phyloP scores from a whole-genome alignment of 2,113 vertebrate species.

The Myxocyprinus asiaticus region DNA sequence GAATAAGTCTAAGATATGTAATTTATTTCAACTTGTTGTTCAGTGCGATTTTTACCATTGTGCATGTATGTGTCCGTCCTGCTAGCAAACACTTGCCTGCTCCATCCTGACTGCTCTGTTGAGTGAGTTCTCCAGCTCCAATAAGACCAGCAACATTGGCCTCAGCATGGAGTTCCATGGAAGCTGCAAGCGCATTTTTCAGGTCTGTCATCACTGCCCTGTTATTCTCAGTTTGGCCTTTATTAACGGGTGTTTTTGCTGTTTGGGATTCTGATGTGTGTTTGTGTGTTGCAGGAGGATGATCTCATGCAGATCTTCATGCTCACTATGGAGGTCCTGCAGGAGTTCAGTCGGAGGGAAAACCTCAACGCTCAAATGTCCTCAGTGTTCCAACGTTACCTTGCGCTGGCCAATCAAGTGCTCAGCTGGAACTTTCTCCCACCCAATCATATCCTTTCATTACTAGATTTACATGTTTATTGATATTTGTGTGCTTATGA shows the following conservation, averaged over 20 bases:
- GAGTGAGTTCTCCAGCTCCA: constrained; percentile 98
- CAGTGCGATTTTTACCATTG: constrained; percentile 7
- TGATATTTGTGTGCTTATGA: not conserved
- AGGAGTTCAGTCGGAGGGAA: constrained; percentile 94
- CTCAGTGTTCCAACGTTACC: constrained; percentile 95
- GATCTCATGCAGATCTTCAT: constrained; percentile 95
- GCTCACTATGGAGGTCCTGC: constrained; percentile 94
- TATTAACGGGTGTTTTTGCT: too few relatives aligned
- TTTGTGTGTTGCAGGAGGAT: constrained; percentile 80
- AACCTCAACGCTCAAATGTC: constrained; percentile 97
- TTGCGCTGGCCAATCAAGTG: constrained; percentile 96
- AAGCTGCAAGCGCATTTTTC: constrained; percentile 96
- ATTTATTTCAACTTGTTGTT: not conserved
- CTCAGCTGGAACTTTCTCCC: constrained; percentile 99
- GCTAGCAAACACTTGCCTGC: constrained; percentile 96
- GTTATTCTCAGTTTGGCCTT: not conserved
- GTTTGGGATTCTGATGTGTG: not conserved
- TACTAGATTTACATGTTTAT: not conserved
- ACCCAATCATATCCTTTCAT: constrained; percentile 97
- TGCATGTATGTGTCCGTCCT: constrained; percentile 26
- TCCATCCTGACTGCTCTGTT: constrained; percentile 95
- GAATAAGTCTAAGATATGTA: too few relatives aligned
- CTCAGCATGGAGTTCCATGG: constrained; percentile 99
- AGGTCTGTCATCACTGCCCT: constrained; percentile 72
- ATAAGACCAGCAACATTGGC: constrained; percentile 98